These are phyloP conservation scores for Ctenochaetus hawaiiensis DNA, from an alignment of 2,797 vertebrate genomes.

Conservation along the genomic window DNA sequence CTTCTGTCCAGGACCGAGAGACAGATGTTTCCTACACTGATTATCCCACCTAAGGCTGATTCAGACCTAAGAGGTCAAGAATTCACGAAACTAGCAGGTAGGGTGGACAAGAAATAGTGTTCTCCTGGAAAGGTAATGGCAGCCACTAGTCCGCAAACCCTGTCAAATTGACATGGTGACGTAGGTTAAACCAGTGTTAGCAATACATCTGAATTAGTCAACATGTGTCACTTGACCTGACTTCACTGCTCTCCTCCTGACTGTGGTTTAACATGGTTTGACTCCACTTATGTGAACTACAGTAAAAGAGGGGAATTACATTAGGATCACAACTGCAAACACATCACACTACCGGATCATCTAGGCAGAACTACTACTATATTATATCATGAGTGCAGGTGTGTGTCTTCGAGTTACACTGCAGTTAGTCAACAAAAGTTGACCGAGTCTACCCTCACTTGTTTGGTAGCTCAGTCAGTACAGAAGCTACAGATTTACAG, in stretches of 20 bases:
- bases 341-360: no score
- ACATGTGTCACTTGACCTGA: slow-evolving; percentile 25
- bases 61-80: slow-evolving; percentile 31
- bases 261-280: neutral
- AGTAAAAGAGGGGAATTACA: no score
- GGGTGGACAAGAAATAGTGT: neutral
- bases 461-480: neutral
- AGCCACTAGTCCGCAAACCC: neutral
- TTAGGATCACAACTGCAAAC: no score
- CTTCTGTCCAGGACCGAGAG: neutral
- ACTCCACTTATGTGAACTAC: neutral
- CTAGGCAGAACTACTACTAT: neutral
- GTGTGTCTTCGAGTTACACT: neutral
- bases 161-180: slow-evolving; percentile 8
- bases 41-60: neutral
- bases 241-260: neutral
- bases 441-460: neutral
- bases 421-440: neutral
- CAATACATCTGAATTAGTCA: slow-evolving; percentile 15
- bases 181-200: neutral
- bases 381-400: neutral
- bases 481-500: neutral
- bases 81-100: slow-evolving; percentile 8
- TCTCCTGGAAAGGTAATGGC: slow-evolving; percentile 5
- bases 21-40: neutral